Conservation (phyloP, 2,888 invertebrate genomes). For the Epiblema foenella region DNA sequence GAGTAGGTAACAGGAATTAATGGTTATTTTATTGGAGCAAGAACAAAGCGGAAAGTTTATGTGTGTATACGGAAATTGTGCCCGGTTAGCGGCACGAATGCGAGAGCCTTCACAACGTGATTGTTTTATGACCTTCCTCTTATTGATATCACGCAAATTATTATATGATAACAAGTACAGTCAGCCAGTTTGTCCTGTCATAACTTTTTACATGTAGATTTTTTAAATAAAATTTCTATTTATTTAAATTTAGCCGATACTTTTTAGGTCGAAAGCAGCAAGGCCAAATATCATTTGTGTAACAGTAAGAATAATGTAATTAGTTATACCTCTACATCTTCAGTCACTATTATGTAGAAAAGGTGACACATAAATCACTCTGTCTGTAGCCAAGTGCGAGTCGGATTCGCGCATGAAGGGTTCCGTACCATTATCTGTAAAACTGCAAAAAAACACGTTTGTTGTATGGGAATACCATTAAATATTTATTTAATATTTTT, state of each 20-base stretch:
- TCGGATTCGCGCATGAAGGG: too few species aligned
- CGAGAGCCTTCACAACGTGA: constrained; percentile 29
- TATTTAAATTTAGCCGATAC: neutral
- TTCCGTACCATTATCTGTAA: too few species aligned
- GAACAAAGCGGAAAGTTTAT: constrained; percentile 38
- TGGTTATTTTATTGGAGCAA: constrained; percentile 33
- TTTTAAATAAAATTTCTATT: neutral
- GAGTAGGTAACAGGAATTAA: constrained; percentile 35
- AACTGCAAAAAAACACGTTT: too few species aligned
- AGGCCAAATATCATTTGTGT: neutral
- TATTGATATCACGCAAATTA: constrained; percentile 31
- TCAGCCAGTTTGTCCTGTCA: neutral
- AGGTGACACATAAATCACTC: too few species aligned
- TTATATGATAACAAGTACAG: constrained; percentile 17
- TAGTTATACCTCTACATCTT: too few species aligned
- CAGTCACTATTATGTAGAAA: too few species aligned
- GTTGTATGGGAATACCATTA: too few species aligned
- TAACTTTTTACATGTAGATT: too few species aligned
- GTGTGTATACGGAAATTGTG: constrained; percentile 39
- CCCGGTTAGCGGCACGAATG: constrained; percentile 18
- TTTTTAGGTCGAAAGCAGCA: neutral
- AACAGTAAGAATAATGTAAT: too few species aligned
- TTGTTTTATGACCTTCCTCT: constrained; percentile 36
- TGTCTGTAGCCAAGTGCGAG: too few species aligned
- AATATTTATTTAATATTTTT: too few species aligned